Evolutionary conservation across 2,888 invertebrate genomes (phyloP).

Genomic region (Dynastes hyllus): DNA sequence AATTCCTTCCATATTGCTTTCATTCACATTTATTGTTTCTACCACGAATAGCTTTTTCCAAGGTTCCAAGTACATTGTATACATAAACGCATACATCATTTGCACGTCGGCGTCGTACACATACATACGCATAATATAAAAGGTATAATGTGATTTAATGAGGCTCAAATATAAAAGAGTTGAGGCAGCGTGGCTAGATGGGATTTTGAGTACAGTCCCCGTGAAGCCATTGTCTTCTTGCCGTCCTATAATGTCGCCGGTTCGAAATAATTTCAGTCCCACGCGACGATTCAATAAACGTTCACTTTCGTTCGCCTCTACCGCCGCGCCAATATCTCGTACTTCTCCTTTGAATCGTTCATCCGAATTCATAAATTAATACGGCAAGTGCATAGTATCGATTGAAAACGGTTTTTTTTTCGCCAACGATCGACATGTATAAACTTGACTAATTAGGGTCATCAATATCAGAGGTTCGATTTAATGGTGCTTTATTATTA

Average conservation of each 20-base stretch:
- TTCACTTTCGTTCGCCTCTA: not conserved
- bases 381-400: not conserved
- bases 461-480: constrained; percentile 35
- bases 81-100: too few species aligned
- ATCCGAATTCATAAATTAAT: constrained; percentile 42
- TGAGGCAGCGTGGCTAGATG: constrained; percentile 1
- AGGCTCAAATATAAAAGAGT: not conserved
- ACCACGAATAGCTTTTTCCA: not conserved
- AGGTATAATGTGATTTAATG: constrained; percentile 25
- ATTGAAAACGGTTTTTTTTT: constrained; percentile 28
- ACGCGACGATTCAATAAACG: constrained; percentile 46
- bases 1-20: not conserved
- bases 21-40: not conserved
- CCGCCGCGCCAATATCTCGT: not conserved
- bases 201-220: constrained; percentile 12
- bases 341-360: not conserved
- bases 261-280: constrained; percentile 38
- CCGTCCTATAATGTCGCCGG: constrained; percentile 26
- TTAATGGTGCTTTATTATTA: constrained; percentile 25
- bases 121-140: not conserved
- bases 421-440: constrained; percentile 3
- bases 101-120: too few species aligned
- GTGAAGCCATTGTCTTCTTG: constrained; percentile 30
- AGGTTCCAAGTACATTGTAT: not conserved
- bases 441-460: constrained; percentile 48